Evolutionary conservation across 1,140 invertebrate genomes (phyloP).

Genomic region (Trachymyrmex septentrionalis): DNA sequence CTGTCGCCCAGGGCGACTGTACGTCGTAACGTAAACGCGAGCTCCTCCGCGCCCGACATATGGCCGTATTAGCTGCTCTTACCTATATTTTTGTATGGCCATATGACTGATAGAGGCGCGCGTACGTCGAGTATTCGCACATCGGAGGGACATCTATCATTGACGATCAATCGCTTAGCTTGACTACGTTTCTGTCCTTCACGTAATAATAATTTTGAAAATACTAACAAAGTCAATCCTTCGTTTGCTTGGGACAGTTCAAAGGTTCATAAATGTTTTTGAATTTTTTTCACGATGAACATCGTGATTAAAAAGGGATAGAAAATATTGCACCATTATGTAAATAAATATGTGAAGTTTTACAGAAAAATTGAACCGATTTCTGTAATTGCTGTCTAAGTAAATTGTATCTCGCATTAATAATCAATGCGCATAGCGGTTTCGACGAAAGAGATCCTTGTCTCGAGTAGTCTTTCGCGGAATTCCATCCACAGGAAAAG

Average conservation of each 20-base stretch:
- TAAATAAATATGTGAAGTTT: neutral
- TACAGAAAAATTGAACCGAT: neutral
- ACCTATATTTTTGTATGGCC: conserved; percentile 70
- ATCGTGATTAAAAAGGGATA: neutral
- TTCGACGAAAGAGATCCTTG: conserved; percentile 59
- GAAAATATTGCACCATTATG: neutral
- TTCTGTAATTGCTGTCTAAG: neutral
- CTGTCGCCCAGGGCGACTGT: conserved; percentile 77
- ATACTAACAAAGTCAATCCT: neutral
- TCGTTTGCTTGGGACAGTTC: neutral
- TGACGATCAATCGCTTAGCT: conserved; percentile 16
- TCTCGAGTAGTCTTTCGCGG: conserved; percentile 68
- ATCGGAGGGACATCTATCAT: neutral
- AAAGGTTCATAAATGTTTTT: neutral
- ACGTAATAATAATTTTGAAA: neutral
- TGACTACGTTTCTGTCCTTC: neutral
- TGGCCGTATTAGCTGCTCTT: conserved; percentile 77
- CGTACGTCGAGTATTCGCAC: conserved; percentile 25
- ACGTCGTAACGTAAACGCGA: conserved; percentile 73
- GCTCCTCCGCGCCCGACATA: conserved; percentile 78
- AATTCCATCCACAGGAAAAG: conserved; percentile 72
- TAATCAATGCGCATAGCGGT: conserved; percentile 40
- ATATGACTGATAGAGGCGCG: conserved; percentile 65
- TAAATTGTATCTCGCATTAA: conserved; percentile 26
- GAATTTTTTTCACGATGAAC: neutral